Conservation (phyloP, 2,888 invertebrate genomes). For the Ophioninae sp. region DNA sequence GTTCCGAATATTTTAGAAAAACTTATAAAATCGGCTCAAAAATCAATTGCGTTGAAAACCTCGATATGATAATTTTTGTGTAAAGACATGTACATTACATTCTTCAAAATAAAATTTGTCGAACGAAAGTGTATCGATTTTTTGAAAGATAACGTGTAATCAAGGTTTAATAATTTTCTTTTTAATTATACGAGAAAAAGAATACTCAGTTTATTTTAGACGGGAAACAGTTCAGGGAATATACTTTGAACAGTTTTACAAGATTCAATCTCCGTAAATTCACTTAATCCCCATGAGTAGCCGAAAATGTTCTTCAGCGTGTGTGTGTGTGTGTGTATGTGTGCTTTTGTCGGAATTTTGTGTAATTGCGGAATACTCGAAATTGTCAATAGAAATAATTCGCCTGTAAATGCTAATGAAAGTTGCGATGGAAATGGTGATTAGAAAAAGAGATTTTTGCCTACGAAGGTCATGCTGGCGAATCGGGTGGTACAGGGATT, state of each 20-base stretch:
- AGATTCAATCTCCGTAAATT: background rate
- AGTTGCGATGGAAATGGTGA: constrained; percentile 4
- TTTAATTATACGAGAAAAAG: background rate
- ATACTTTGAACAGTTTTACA: too few species aligned
- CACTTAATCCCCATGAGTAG: background rate
- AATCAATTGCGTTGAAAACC: background rate
- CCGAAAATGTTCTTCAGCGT: background rate
- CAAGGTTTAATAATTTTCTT: background rate
- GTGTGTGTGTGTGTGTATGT: background rate
- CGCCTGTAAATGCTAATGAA: background rate
- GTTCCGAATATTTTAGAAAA: background rate
- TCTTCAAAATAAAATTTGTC: background rate
- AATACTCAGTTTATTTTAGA: background rate
- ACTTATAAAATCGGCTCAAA: background rate
- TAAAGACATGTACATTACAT: background rate
- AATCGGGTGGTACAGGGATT: constrained; percentile 36
- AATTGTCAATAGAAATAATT: background rate
- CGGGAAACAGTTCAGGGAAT: background rate
- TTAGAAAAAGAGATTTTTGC: constrained; percentile 38
- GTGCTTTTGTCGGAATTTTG: background rate
- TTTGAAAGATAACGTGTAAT: background rate
- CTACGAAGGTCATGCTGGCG: constrained; percentile 18
- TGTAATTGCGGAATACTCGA: background rate
- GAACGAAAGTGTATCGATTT: background rate
- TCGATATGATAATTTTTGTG: background rate